Evolutionary conservation across 2,888 invertebrate species (phyloP), one percentile per base, ranked within the genome.

Genomic region (Magallana nippona): DNA sequence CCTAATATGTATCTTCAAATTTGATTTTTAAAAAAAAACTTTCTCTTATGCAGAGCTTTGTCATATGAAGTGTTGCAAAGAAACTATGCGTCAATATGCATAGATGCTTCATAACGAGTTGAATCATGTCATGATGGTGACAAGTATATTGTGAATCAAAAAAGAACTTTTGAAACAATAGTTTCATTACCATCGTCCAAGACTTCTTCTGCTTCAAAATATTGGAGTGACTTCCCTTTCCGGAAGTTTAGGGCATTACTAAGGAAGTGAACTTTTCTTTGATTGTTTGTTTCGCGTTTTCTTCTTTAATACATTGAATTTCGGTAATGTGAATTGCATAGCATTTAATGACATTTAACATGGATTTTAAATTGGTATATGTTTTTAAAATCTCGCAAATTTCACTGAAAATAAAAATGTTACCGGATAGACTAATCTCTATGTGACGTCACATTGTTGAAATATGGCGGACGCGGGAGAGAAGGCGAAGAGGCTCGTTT

Each of bases 401-500:
- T n/a, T 22, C 22, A 55, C 17, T 55, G 44, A 44, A 44, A 78
- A 78, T 17, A 11, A 1, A 55, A n/a, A 19, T 78, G 55, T 55
- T 55, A 17, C 55, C 55, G 8, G 78, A 55, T 55, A 55, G 13
- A 55, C 78, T 71, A 63, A 87, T 89, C 87, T 86, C 90, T 84
- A 91, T 87, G 90, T 91, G 91, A 91, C 91, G 91, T 90, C 89
- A 89, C 85, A 82, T 89, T 89, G 90, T 89, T 89, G 89, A 88
- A 88, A 86, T 81, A 91, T 91, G 91, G 90, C 91, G 86, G 88
- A 83, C 85, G 80, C 58, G 60, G 32, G 44, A 71, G 62, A 71
- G 81, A 83, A 83, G 62, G 83, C 56, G 79, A 57, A 55, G 56
- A 55, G 60, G 77, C 60, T 80, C 63, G 63, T 57, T 27, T 77